A percentile compares a stretch with the other conserved stretches of the same genome.
Conservation (phyloP, 2,797 vertebrate genomes). For the Ceyx erithaca region DNA sequence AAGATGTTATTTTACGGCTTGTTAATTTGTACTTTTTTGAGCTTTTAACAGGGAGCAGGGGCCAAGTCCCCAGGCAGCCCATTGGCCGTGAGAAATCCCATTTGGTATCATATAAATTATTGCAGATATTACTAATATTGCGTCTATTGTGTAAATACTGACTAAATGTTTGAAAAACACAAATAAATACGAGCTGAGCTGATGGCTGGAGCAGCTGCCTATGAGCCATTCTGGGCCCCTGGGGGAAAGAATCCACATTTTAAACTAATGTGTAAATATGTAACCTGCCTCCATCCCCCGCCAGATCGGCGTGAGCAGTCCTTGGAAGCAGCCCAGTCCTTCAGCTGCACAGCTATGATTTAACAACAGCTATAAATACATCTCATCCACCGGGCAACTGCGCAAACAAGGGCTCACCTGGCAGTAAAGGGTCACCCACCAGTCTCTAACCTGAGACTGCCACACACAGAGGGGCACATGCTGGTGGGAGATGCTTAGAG, state of each 20-base stretch:
- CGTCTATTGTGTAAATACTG: constrained; percentile 67
- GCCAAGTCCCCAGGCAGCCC: constrained; percentile 59
- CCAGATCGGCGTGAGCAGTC: constrained; percentile 38
- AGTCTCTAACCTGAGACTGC: background rate
- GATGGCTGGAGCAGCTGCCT: constrained; percentile 70
- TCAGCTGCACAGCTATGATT: constrained; percentile 61
- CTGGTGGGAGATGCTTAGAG: background rate
- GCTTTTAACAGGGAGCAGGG: constrained; percentile 64
- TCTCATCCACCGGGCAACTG: constrained; percentile 45
- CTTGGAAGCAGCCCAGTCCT: constrained; percentile 60
- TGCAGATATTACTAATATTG: constrained; percentile 71
- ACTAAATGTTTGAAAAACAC: constrained; percentile 71
- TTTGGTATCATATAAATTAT: constrained; percentile 67
- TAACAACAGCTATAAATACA: constrained; percentile 70
- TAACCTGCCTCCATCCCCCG: constrained; percentile 66
- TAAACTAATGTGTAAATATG: constrained; percentile 75
- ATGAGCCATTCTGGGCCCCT: constrained; percentile 57
- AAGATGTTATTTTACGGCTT: constrained; percentile 58
- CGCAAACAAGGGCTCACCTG: constrained; percentile 67
- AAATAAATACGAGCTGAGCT: constrained; percentile 66
- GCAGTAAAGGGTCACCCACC: background rate
- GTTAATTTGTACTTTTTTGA: constrained; percentile 62
- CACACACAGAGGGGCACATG: accelerated
- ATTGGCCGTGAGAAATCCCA: constrained; percentile 63
- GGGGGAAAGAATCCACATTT: constrained; percentile 68